A percentile compares a stretch with the other conserved stretches of the same genome.
These are phyloP conservation scores for Regulus satrapa DNA, from an alignment of 2,113 vertebrate genomes.

Conservation along the genomic window DNA sequence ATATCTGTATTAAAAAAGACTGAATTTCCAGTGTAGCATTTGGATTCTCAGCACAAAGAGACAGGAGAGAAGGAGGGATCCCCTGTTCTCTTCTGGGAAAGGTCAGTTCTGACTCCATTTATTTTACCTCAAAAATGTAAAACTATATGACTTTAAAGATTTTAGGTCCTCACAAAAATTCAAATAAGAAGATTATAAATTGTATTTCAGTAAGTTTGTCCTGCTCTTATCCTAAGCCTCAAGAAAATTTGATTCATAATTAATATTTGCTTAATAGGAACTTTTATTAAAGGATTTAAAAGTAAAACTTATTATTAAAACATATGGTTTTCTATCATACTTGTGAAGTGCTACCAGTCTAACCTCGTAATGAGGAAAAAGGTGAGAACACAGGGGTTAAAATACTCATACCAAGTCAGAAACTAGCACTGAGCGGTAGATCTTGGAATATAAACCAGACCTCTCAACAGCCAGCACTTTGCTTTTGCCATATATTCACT, in stretches of 20 bases:
- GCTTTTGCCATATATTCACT: not conserved
- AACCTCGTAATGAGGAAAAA: not conserved
- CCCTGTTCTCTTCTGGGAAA: not conserved
- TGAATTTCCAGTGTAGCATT: not conserved
- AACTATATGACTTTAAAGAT: not conserved
- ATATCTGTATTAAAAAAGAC: not conserved
- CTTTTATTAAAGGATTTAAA: not conserved
- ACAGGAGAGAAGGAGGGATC: not conserved
- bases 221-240: not conserved
- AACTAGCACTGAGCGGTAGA: not conserved
- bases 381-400: not conserved
- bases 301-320: not conserved
- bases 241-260: not conserved
- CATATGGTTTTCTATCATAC: not conserved
- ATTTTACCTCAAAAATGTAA: not conserved
- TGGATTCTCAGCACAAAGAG: not conserved
- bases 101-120: not conserved
- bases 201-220: not conserved
- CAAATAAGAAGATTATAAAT: not conserved
- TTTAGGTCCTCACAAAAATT: not conserved
- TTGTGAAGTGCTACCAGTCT: not conserved
- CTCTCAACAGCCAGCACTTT: not conserved
- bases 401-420: not conserved
- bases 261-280: not conserved
- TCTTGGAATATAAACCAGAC: not conserved